A percentile compares a stretch with the other conserved stretches of the same genome.
Conservation (phyloP, 2,888 invertebrate genomes). For the Bunonema sp. region DNA sequence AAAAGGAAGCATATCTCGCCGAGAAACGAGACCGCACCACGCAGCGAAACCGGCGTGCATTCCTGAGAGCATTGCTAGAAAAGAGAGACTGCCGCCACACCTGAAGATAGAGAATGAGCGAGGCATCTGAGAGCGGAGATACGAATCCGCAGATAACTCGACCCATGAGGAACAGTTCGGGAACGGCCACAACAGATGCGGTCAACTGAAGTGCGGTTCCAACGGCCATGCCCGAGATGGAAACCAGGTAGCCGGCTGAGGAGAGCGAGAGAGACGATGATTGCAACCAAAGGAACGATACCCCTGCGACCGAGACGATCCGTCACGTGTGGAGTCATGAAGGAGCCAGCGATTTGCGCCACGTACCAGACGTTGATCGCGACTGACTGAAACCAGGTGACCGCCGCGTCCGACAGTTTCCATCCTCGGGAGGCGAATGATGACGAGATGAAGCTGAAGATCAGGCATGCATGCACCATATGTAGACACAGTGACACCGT, state of each 20-base stretch:
- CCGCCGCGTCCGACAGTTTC: slow-evolving; percentile 10
- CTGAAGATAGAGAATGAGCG: slow-evolving; percentile 29
- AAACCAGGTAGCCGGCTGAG: slow-evolving; percentile 8
- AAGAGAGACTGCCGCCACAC: slow-evolving; percentile 1
- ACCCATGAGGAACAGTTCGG: slow-evolving; percentile 25
- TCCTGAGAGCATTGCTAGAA: neutral
- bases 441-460: slow-evolving; percentile 20
- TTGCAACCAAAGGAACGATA: neutral
- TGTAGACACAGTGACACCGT: too few species aligned
- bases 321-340: slow-evolving; percentile 10
- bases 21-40: slow-evolving; percentile 27
- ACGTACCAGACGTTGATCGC: slow-evolving; percentile 32
- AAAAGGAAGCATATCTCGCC: slow-evolving; percentile 33
- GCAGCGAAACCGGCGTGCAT: slow-evolving; percentile 14
- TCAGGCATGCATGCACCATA: too few species aligned
- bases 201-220: slow-evolving; percentile 10
- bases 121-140: slow-evolving; percentile 27
- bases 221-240: slow-evolving; percentile 8
- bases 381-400: slow-evolving; percentile 15
- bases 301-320: slow-evolving; percentile 7
- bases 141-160: slow-evolving; percentile 21
- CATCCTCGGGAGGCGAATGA: slow-evolving; percentile 14
- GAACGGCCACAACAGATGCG: slow-evolving; percentile 9
- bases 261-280: neutral
- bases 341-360: slow-evolving; percentile 13